Evolutionary conservation across 2,888 invertebrate genomes (phyloP).

Genomic region (Cryptosula pallasiana): DNA sequence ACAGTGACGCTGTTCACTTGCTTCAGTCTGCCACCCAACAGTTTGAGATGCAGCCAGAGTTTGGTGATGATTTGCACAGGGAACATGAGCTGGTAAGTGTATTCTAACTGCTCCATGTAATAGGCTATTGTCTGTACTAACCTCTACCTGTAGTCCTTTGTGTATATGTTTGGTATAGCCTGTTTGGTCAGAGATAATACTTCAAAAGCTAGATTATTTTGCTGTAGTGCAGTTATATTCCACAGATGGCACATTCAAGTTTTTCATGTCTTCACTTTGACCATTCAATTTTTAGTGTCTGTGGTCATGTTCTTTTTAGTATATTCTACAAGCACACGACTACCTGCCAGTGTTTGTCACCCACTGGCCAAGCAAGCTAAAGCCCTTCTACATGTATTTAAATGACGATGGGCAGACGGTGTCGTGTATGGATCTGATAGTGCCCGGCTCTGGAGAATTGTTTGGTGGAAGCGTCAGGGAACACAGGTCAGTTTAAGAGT

Average conservation of each 20-base stretch:
- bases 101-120: too few relatives aligned
- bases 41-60: conserved; percentile 37
- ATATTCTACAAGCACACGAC: conserved; percentile 41
- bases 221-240: too few relatives aligned
- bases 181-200: too few relatives aligned
- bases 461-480: conserved; percentile 93
- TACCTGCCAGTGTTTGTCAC: conserved; percentile 78
- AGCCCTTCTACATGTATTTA: conserved; percentile 91
- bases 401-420: conserved; percentile 60
- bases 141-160: neutral
- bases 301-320: neutral
- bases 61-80: conserved; percentile 68
- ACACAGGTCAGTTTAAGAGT: conserved; percentile 64
- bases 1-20: conserved; percentile 49
- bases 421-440: conserved; percentile 72
- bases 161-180: too few relatives aligned
- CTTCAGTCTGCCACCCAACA: conserved; percentile 36
- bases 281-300: too few relatives aligned
- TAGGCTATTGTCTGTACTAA: too few relatives aligned
- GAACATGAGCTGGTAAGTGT: conserved; percentile 76
- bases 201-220: too few relatives aligned
- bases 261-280: too few relatives aligned
- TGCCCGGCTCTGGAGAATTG: conserved; percentile 84
- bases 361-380: conserved; percentile 79
- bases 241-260: too few relatives aligned